Conservation (phyloP, 2,797 vertebrate species). For the Lepidocolaptes lacrymiger region DNA sequence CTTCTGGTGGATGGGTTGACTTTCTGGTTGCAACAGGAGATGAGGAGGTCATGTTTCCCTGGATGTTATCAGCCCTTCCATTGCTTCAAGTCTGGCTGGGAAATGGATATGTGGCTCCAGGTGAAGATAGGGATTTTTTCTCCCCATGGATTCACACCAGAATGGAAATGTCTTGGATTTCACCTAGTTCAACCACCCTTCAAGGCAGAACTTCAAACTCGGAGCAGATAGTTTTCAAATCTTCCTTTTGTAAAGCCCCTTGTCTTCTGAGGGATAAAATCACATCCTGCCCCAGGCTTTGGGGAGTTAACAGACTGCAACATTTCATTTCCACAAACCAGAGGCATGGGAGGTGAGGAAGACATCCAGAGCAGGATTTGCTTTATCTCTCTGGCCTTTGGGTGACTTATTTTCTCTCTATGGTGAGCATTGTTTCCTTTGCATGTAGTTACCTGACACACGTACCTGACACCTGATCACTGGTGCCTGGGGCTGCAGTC, state of each 20-base stretch:
- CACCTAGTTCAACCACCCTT: not conserved
- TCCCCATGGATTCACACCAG: not conserved
- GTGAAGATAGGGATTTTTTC: not conserved
- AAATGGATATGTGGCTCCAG: not conserved
- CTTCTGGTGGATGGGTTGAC: not conserved
- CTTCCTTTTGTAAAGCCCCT: not conserved
- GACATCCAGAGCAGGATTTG: not conserved
- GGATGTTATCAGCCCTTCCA: not conserved
- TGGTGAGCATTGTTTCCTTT: not conserved
- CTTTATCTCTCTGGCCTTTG: constrained; percentile 41
- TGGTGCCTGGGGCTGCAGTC: not conserved
- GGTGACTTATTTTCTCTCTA: constrained; percentile 23
- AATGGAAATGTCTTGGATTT: not conserved
- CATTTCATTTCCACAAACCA: not conserved
- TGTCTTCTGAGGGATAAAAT: not conserved
- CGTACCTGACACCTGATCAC: not conserved
- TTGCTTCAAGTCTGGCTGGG: not conserved
- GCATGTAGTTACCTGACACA: not conserved
- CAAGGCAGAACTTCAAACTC: not conserved
- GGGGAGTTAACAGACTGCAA: not conserved
- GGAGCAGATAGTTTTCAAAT: not conserved
- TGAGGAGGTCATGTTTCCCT: not conserved
- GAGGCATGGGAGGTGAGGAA: not conserved
- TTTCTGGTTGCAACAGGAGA: not conserved
- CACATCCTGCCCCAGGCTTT: not conserved